Conservation (phyloP, 64 coral and sea anemone species). For the Stichodactyla helianthus region DNA sequence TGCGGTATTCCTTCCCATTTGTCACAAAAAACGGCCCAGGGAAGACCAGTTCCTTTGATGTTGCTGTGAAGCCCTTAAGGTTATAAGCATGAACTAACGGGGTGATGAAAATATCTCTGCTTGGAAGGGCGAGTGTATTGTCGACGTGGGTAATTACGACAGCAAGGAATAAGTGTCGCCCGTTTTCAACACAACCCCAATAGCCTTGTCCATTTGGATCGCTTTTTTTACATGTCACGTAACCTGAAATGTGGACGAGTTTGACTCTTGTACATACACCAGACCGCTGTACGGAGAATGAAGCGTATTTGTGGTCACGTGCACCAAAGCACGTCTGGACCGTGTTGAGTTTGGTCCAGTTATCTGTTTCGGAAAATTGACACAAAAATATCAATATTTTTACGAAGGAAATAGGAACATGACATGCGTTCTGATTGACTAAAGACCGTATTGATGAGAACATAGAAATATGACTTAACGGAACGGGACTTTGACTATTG, state of each 20-base stretch:
- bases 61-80: not conserved
- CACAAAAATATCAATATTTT: not conserved
- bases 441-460: too few relatives aligned
- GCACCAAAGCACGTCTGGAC: not conserved
- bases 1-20: not conserved
- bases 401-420: too few relatives aligned
- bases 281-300: not conserved
- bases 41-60: constrained; percentile 3
- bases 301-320: not conserved
- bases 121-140: not conserved
- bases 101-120: not conserved
- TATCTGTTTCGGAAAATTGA: not conserved
- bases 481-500: too few relatives aligned
- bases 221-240: not conserved
- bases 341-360: not conserved
- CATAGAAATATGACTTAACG: too few relatives aligned
- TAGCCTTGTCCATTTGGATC: not conserved
- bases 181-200: not conserved
- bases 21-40: not conserved
- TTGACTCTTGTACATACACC: not conserved
- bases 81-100: not conserved
- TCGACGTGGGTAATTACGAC: not conserved
- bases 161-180: not conserved
- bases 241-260: not conserved
- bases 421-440: too few relatives aligned